A percentile compares a stretch with the other conserved stretches of the same genome.
phyloP scores from a whole-genome alignment of 1,140 invertebrate genomes.

The Ceratoteleas bidentatus region DNA sequence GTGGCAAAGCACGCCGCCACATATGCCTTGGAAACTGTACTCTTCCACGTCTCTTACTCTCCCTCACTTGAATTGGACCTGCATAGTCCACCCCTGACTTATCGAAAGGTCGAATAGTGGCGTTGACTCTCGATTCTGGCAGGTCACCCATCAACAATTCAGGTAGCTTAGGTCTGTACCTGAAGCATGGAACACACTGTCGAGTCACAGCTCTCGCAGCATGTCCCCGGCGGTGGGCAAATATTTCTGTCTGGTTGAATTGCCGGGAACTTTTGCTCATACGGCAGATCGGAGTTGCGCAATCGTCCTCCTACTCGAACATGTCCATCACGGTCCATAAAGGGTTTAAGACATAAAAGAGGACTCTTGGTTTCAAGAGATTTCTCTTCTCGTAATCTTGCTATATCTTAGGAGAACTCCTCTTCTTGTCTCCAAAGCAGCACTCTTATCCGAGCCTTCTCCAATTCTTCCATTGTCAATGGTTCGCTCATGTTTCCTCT shows the following conservation, averaged over 20 bases:
- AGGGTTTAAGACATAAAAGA: conserved; percentile 19
- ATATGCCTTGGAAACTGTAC: too few relatives aligned
- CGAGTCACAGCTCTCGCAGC: not conserved
- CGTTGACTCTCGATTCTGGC: not conserved
- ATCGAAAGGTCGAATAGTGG: not conserved
- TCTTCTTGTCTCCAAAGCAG: not conserved
- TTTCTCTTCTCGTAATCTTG: not conserved
- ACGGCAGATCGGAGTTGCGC: not conserved
- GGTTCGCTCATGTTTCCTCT: not conserved
- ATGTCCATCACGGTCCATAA: conserved; percentile 35
- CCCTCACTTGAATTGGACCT: not conserved
- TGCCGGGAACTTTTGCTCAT: not conserved
- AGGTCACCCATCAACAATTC: conserved; percentile 2
- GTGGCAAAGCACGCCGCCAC: too few relatives aligned
- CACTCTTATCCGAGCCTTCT: not conserved
- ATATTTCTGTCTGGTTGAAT: not conserved
- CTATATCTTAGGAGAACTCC: not conserved
- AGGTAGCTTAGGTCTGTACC: conserved; percentile 3
- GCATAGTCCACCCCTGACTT: conserved; percentile 3
- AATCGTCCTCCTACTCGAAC: conserved; percentile 29
- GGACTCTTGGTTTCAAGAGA: conserved; percentile 5
- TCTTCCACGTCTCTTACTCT: not conserved
- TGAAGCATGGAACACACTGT: not conserved
- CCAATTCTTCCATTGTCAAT: conserved; percentile 1
- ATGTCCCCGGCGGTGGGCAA: not conserved